Evolutionary conservation across 2,113 vertebrate genomes (phyloP).

Genomic region (Taurulus bubalis): DNA sequence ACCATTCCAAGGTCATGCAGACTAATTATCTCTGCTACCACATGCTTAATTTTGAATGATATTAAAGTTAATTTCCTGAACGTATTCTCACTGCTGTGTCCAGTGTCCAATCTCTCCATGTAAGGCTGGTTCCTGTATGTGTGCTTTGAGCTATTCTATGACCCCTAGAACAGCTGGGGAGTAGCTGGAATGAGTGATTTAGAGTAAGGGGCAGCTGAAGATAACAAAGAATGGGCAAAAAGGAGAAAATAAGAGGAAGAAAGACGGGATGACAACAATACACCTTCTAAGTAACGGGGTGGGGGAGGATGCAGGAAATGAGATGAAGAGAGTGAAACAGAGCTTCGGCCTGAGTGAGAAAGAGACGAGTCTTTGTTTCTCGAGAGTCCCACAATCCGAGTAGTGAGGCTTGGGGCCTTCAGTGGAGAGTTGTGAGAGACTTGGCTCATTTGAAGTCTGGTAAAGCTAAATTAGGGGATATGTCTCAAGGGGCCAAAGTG

Average conservation of each 20-base stretch:
- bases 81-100: not conserved
- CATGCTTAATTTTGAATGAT: conserved; percentile 11
- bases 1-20: conserved; percentile 8
- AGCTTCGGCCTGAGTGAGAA: conserved; percentile 14
- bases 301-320: conserved; percentile 26
- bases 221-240: conserved; percentile 32
- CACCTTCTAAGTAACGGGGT: not conserved
- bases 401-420: not conserved
- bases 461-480: not conserved
- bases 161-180: conserved; percentile 50
- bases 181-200: conserved; percentile 35
- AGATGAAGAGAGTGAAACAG: conserved; percentile 27
- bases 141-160: conserved; percentile 14
- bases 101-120: not conserved
- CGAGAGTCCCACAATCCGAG: conserved; percentile 5
- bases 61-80: conserved; percentile 22
- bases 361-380: conserved; percentile 20
- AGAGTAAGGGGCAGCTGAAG: conserved; percentile 31
- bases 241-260: not conserved
- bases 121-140: not conserved
- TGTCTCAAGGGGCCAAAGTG: not conserved
- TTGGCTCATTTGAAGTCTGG: not conserved
- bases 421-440: conserved; percentile 7
- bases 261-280: conserved; percentile 1
- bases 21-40: not conserved